Evolutionary conservation across 2,888 invertebrate genomes (phyloP).

Genomic region (Monochamus alternatus): DNA sequence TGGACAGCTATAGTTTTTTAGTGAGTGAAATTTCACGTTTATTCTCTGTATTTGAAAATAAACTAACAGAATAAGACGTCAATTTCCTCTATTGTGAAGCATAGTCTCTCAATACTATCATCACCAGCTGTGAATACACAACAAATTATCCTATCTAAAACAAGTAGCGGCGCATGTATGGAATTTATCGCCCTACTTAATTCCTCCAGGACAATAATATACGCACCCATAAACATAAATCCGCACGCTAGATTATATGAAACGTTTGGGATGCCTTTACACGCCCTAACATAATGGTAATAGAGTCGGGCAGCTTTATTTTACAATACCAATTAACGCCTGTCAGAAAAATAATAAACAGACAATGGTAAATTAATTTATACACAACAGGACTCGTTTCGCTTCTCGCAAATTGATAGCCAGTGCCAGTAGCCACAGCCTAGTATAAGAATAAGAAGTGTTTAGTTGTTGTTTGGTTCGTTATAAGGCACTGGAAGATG

Average conservation of each 20-base stretch:
- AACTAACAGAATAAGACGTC: too few relatives aligned
- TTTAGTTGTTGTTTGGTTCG: too few relatives aligned
- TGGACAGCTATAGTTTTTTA: too few relatives aligned
- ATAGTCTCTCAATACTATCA: neutral
- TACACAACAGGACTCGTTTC: neutral
- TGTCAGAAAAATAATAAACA: constrained; percentile 28
- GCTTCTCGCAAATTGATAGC: neutral
- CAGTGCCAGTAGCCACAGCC: neutral
- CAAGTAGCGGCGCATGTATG: neutral
- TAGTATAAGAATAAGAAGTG: too few relatives aligned
- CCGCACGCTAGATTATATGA: neutral
- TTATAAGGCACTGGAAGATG: too few relatives aligned
- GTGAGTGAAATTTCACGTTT: too few relatives aligned
- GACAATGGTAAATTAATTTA: constrained; percentile 13
- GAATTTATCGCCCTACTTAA: neutral
- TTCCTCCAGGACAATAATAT: neutral
- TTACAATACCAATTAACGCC: constrained; percentile 22
- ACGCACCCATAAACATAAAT: neutral
- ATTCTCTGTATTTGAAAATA: too few relatives aligned
- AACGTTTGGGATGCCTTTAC: neutral
- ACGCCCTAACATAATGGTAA: neutral
- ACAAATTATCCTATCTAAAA: neutral
- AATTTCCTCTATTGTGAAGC: too few relatives aligned
- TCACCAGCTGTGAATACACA: neutral
- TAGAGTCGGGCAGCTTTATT: constrained; percentile 14